phyloP scores from a whole-genome alignment of 2,797 vertebrate species.

The Micromesistius poutassou region DNA sequence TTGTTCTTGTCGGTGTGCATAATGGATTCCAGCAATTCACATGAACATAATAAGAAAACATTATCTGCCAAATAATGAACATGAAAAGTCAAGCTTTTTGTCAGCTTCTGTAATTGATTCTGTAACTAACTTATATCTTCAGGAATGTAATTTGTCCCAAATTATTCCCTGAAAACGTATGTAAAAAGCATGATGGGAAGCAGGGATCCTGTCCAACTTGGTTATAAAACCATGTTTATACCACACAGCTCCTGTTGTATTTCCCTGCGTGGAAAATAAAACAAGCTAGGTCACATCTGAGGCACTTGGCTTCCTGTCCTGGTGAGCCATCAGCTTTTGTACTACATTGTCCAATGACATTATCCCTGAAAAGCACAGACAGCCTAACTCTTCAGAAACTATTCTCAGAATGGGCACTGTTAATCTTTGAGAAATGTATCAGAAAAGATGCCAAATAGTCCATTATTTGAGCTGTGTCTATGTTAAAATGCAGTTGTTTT shows the following conservation, averaged over 20 bases:
- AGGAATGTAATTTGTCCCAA: not conserved
- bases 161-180: not conserved
- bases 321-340: not conserved
- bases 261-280: not conserved
- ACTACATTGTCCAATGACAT: not conserved
- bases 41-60: not conserved
- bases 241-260: not conserved
- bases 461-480: conserved; percentile 23
- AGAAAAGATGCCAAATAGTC: conserved; percentile 8
- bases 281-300: not conserved
- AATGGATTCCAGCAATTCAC: not conserved
- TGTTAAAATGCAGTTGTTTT: conserved; percentile 34
- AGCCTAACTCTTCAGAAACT: conserved; percentile 2
- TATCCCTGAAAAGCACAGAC: conserved; percentile 2
- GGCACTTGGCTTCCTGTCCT: not conserved
- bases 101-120: not conserved
- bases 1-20: not conserved
- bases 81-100: not conserved
- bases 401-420: conserved; percentile 4
- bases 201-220: not conserved
- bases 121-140: not conserved
- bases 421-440: conserved; percentile 15
- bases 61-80: conserved; percentile 1
- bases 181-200: not conserved
- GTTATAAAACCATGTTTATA: not conserved